Base-by-base conservation (phyloP, 2,888 invertebrate genomes). In the Zygogramma bicolorata region DNA sequence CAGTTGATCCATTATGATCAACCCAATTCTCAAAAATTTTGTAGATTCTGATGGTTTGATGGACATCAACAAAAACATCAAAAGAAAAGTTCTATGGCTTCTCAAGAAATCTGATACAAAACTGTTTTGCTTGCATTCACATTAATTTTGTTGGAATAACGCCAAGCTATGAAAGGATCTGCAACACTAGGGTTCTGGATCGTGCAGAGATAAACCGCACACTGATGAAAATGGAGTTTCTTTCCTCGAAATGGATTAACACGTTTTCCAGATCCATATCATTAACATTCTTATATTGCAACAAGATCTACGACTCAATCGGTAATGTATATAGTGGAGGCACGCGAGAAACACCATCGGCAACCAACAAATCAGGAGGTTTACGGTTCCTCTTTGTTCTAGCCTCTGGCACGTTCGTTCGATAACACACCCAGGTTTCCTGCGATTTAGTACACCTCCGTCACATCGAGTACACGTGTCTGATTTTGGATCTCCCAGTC, bases 401-500 rank as follows among this genome's bases (percentile, higher is more conserved):
- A 49, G 59, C 68, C 65, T 59, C 58, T 2, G n/a, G 62, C 70
- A 68, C 73, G 73, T 73, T 70, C 63, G 65, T 63, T 70, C 59
- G 42, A 60, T 42, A 67, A 40, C 62, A 67, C 66, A 67, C 63
- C 70, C 60, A 38, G 67, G 73, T 58, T 63, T 63, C 68, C 46
- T 65, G 68, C 75, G 46, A 77, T 75, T 75, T 77, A 75, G 70
- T 70, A 72, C 74, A 75, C 72, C 75, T 74, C 62, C 68, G 70
- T 70, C 72, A 70, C 72, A 68, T 75, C 68, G 70, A 70, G 71
- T 63, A 74, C 75, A 77, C 74, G 71, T 75, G 76, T 70, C 74
- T 60, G 68, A 74, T 75, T 74, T 72, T 77, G 76, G 71, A 76
- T 73, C 29, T 70, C 67, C 38, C 72, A 68, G 75, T 62, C 65